Conservation (phyloP, 2,888 invertebrate species). For the Iselma pallidipennis region DNA sequence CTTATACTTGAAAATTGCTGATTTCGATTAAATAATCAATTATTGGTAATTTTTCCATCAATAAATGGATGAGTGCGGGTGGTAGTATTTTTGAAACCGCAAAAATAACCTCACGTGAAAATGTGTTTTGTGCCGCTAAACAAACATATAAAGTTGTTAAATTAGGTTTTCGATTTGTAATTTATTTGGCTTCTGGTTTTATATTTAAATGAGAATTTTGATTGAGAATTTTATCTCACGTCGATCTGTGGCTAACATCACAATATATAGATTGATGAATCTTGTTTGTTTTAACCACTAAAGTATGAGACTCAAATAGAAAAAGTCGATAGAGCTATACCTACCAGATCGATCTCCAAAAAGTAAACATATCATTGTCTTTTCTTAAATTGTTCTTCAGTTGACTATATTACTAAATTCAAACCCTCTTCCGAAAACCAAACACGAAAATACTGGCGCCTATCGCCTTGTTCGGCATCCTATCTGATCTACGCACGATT, state of each 20-base stretch:
- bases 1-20: no score
- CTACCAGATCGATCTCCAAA: no score
- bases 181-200: neutral
- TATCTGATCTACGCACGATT: conserved; percentile 43
- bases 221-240: neutral
- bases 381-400: neutral
- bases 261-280: neutral
- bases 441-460: conserved; percentile 33
- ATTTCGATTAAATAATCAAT: neutral
- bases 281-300: neutral
- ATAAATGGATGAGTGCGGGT: neutral
- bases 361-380: neutral
- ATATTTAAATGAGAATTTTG: neutral
- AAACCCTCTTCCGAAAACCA: no score
- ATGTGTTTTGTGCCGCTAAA: neutral
- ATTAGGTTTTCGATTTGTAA: neutral
- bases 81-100: neutral
- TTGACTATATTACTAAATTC: no score
- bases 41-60: neutral
- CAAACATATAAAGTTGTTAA: neutral
- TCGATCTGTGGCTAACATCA: neutral
- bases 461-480: conserved; percentile 36
- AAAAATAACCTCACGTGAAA: neutral
- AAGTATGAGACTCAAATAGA: neutral
- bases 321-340: no score